Evolutionary conservation across 64 coral and sea anemone species (phyloP).

Genomic region (Cladopsammia gracilis): DNA sequence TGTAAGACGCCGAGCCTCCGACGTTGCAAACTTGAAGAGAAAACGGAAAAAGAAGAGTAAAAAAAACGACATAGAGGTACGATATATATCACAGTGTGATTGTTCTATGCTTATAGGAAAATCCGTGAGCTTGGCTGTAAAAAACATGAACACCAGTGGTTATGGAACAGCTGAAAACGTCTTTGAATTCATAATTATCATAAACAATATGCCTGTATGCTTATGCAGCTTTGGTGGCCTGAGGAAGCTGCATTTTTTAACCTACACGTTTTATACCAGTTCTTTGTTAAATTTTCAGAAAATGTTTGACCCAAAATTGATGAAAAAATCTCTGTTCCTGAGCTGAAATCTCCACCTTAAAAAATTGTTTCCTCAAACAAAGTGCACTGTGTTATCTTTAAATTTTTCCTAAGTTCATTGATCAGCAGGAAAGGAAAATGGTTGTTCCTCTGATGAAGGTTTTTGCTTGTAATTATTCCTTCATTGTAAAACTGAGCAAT

Average conservation of each 20-base stretch:
- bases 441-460: neutral
- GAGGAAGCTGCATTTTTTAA: too few relatives aligned
- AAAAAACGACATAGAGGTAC: slow-evolving; percentile 35
- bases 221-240: too few relatives aligned
- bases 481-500: neutral
- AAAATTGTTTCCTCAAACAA: too few relatives aligned
- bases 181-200: neutral
- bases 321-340: neutral
- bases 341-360: too few relatives aligned
- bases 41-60: slow-evolving; percentile 29
- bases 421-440: neutral
- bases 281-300: too few relatives aligned
- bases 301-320: neutral
- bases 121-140: neutral
- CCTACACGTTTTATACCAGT: too few relatives aligned
- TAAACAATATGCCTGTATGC: neutral
- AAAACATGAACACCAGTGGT: neutral
- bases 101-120: neutral
- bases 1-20: slow-evolving; percentile 38
- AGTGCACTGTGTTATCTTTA: too few relatives aligned
- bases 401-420: neutral
- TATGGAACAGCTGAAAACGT: neutral
- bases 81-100: neutral
- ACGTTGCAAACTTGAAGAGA: slow-evolving; percentile 19
- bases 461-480: neutral